These are phyloP conservation scores for Eufriesea mexicana DNA, from an alignment of 1,140 invertebrate genomes.

Conservation along the genomic window DNA sequence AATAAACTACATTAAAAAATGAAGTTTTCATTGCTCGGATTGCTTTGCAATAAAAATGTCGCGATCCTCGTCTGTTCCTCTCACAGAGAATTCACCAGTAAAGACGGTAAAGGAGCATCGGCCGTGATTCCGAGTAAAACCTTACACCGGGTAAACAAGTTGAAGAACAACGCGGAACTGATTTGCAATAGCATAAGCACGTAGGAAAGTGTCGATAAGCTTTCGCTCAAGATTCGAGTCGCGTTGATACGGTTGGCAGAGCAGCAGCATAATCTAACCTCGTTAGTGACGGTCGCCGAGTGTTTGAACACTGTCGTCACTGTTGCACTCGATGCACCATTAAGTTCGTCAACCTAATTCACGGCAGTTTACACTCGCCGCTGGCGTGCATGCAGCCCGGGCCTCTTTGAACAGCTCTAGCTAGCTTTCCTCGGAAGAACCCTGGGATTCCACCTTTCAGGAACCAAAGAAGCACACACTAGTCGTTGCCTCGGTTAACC, in stretches of 20 bases:
- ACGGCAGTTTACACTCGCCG: slow-evolving; percentile 54
- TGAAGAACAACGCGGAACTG: neutral
- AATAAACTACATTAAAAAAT: too few species aligned
- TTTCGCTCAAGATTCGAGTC: neutral
- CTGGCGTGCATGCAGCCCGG: neutral
- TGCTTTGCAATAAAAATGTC: too few species aligned
- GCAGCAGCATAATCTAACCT: slow-evolving; percentile 60
- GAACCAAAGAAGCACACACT: slow-evolving; percentile 30
- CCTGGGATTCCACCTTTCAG: neutral
- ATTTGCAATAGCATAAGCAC: neutral
- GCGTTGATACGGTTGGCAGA: slow-evolving; percentile 20
- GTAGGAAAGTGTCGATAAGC: neutral
- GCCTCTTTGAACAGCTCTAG: neutral
- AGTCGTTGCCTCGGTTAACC: slow-evolving; percentile 24
- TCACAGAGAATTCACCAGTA: too few species aligned
- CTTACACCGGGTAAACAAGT: neutral
- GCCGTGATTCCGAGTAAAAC: neutral
- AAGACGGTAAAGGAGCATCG: too few species aligned
- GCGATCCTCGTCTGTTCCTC: too few species aligned
- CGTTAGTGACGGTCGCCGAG: slow-evolving; percentile 44
- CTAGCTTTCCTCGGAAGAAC: neutral
- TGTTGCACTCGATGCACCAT: slow-evolving; percentile 53
- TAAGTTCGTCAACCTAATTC: slow-evolving; percentile 66
- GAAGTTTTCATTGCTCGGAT: too few species aligned
- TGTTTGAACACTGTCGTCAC: slow-evolving; percentile 59